phyloP scores from a whole-genome alignment of 2,797 vertebrate genomes.

The Poeciliopsis turneri region DNA sequence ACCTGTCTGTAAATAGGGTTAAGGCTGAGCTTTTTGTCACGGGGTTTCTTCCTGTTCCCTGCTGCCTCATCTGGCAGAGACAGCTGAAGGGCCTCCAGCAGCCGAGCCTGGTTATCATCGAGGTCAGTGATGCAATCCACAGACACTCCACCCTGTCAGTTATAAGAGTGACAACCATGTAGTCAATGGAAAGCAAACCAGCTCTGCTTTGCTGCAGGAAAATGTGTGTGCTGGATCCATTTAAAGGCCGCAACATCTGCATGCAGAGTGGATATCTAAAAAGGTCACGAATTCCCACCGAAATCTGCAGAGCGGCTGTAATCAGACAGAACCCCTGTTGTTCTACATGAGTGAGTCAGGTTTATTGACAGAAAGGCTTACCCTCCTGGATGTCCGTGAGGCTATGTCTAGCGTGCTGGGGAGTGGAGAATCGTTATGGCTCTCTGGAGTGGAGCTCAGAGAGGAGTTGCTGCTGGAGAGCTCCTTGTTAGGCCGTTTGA shows the following conservation, averaged over 20 bases:
- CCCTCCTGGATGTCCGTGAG: slow-evolving; percentile 88
- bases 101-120: slow-evolving; percentile 93
- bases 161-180: slow-evolving; percentile 49
- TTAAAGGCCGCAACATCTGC: slow-evolving; percentile 4
- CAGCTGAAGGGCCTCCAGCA: slow-evolving; percentile 96
- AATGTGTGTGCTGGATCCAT: slow-evolving; percentile 3
- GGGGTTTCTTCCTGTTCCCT: slow-evolving; percentile 90
- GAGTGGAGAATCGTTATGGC: slow-evolving; percentile 86
- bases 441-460: slow-evolving; percentile 96
- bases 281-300: slow-evolving; percentile 27
- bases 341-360: background rate
- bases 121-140: slow-evolving; percentile 99
- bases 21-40: slow-evolving; percentile 94
- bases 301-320: slow-evolving; percentile 10
- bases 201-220: background rate
- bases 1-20: slow-evolving; percentile 98
- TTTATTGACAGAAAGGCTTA: slow-evolving; percentile 69
- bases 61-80: slow-evolving; percentile 90
- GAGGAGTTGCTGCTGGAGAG: slow-evolving; percentile 99
- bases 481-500: slow-evolving; percentile 89
- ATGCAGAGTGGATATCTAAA: slow-evolving; percentile 12
- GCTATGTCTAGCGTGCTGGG: slow-evolving; percentile 86
- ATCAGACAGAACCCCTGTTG: slow-evolving; percentile 19
- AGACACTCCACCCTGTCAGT: slow-evolving; percentile 93
- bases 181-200: slow-evolving; percentile 17